phyloP scores from a whole-genome alignment of 37 sponge, comb jelly and placozoan genomes.

The Ianthella basta region DNA sequence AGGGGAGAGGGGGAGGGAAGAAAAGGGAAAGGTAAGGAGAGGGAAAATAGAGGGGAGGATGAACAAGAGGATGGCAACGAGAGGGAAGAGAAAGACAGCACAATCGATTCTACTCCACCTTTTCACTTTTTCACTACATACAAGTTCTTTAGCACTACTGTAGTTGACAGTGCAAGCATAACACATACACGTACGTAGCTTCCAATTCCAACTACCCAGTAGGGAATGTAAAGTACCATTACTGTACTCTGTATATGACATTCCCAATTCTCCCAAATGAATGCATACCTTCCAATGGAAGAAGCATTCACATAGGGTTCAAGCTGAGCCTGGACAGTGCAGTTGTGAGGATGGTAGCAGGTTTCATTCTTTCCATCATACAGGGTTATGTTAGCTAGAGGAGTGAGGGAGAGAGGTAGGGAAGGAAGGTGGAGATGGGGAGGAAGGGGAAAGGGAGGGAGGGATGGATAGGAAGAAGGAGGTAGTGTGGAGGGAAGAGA shows the following conservation, averaged over 20 bases:
- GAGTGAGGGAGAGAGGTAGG: not conserved
- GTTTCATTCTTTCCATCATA: not conserved
- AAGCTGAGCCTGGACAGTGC: not conserved
- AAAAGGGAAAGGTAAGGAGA: not conserved
- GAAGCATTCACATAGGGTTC: constrained; percentile 7
- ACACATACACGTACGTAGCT: too few relatives aligned
- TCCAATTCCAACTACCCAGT: too few relatives aligned
- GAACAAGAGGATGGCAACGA: too few relatives aligned
- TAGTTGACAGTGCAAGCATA: too few relatives aligned
- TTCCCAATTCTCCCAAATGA: too few relatives aligned
- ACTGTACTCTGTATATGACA: too few relatives aligned
- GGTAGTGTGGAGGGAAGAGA: too few relatives aligned
- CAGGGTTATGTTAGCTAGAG: too few relatives aligned
- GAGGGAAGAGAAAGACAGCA: not conserved
- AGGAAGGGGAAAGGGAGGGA: not conserved
- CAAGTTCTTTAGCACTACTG: too few relatives aligned
- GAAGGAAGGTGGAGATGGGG: not conserved
- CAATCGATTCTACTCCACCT: too few relatives aligned
- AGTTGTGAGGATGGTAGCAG: not conserved
- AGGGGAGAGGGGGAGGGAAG: not conserved
- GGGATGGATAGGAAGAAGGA: not conserved
- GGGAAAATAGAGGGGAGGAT: not conserved
- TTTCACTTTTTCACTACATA: too few relatives aligned
- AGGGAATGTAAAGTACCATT: too few relatives aligned
- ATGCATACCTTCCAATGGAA: constrained; percentile 27